Conservation (phyloP, 1,140 invertebrate genomes). For the Drosophila busckii region DNA sequence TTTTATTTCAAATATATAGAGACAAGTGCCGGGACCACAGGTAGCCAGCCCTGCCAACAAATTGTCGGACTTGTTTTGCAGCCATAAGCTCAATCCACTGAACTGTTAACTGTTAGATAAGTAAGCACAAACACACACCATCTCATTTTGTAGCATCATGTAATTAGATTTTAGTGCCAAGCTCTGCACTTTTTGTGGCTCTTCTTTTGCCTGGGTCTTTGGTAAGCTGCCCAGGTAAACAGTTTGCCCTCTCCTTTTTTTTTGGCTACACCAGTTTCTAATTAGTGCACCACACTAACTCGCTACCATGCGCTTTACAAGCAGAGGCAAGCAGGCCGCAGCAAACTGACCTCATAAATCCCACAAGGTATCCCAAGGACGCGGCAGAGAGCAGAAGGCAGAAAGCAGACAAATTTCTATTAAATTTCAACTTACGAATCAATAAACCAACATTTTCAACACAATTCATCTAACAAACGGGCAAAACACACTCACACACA, state of each 20-base stretch:
- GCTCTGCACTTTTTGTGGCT: conserved; percentile 32
- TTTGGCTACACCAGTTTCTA: conserved; percentile 42
- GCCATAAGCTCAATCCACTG: conserved; percentile 24
- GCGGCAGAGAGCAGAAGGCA: not conserved
- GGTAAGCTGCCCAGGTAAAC: conserved; percentile 40
- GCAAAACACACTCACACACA: conserved; percentile 2
- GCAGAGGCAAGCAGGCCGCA: conserved; percentile 13
- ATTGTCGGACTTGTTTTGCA: no score
- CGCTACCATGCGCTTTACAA: conserved; percentile 21
- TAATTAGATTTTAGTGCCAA: conserved; percentile 68
- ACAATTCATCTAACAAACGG: conserved; percentile 52
- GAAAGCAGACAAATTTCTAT: conserved; percentile 48
- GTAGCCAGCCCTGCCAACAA: not conserved
- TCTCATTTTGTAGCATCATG: conserved; percentile 5
- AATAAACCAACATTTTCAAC: conserved; percentile 72
- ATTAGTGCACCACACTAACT: conserved; percentile 48
- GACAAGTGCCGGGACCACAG: conserved; percentile 31
- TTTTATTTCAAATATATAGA: conserved; percentile 35
- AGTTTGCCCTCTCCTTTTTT: conserved; percentile 16
- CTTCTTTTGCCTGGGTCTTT: not conserved
- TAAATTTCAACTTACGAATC: conserved; percentile 75
- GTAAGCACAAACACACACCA: conserved; percentile 5
- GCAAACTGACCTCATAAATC: conserved; percentile 46
- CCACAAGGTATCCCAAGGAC: not conserved
- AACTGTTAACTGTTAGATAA: conserved; percentile 53